Evolutionary conservation across 2,797 vertebrate genomes (phyloP).

Genomic region (Pelochelys cantorii): DNA sequence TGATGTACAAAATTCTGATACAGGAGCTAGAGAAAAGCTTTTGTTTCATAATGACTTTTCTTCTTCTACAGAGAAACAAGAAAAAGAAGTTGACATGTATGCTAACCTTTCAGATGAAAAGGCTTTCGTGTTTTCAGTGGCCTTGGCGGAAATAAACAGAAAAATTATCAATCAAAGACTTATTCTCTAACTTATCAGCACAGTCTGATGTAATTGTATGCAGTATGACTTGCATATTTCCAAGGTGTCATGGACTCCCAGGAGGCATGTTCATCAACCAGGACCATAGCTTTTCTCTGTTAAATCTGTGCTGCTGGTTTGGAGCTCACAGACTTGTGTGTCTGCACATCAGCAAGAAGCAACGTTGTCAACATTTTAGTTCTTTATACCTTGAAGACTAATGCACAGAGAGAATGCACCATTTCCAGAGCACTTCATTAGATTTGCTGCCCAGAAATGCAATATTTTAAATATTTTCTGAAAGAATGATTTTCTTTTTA

Average conservation of each 20-base stretch:
- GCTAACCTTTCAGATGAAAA: constrained; percentile 98
- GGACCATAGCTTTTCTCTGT: constrained; percentile 50
- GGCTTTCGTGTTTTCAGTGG: constrained; percentile 98
- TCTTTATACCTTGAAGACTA: constrained; percentile 58
- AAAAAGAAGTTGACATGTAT: constrained; percentile 98
- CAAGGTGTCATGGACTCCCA: constrained; percentile 68
- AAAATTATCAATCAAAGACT: constrained; percentile 98
- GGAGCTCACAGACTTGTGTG: constrained; percentile 47
- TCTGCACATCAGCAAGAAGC: constrained; percentile 68
- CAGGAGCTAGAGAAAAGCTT: constrained; percentile 35
- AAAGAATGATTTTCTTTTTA: constrained; percentile 77
- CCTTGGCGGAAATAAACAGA: constrained; percentile 99
- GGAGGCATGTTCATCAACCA: constrained; percentile 48
- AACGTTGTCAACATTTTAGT: constrained; percentile 67
- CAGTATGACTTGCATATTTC: constrained; percentile 69
- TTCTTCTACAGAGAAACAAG: constrained; percentile 93
- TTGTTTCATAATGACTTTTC: constrained; percentile 72
- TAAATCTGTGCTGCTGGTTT: constrained; percentile 62
- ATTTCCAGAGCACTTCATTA: constrained; percentile 72
- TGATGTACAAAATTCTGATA: neutral
- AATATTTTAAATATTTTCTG: constrained; percentile 81
- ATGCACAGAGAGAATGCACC: constrained; percentile 60
- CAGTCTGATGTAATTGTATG: constrained; percentile 64
- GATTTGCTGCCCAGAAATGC: constrained; percentile 78
- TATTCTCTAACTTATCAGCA: constrained; percentile 86